A percentile compares a stretch with the other conserved stretches of the same genome.
Evolutionary conservation across 2,888 invertebrate genomes (phyloP).

Genomic region (Nomada lathburiana): DNA sequence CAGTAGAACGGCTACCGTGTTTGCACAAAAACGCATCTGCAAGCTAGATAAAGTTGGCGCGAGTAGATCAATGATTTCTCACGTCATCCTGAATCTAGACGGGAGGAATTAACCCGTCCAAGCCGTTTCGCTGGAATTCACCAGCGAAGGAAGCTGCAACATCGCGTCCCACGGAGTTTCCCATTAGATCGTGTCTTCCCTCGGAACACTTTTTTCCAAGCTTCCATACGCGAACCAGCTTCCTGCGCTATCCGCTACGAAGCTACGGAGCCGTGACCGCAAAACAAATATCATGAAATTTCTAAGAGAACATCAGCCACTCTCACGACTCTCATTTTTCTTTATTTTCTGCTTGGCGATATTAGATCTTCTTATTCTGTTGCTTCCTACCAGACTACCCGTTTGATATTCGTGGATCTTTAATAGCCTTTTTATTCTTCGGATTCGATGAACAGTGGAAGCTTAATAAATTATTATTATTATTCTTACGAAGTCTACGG

Average conservation of each 20-base stretch:
- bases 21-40: background rate
- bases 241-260: conserved; percentile 37
- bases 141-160: conserved; percentile 37
- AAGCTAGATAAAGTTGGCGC: background rate
- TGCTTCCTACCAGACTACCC: background rate
- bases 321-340: conserved; percentile 50
- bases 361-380: conserved; percentile 36
- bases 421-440: conserved; percentile 20
- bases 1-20: background rate
- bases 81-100: conserved; percentile 31
- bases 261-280: conserved; percentile 65
- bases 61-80: conserved; percentile 52
- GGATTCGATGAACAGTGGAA: background rate
- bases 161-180: conserved; percentile 54
- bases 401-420: background rate
- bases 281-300: conserved; percentile 69
- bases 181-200: conserved; percentile 58
- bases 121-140: conserved; percentile 37
- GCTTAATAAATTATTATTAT: background rate
- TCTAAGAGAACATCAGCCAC: conserved; percentile 47
- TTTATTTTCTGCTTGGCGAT: conserved; percentile 39
- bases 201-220: conserved; percentile 61
- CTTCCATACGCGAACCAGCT: conserved; percentile 45
- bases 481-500: too few relatives aligned
- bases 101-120: conserved; percentile 53